These are phyloP conservation scores for Drosophila sordidula DNA, from an alignment of 2,888 invertebrate species.

Conservation along the genomic window DNA sequence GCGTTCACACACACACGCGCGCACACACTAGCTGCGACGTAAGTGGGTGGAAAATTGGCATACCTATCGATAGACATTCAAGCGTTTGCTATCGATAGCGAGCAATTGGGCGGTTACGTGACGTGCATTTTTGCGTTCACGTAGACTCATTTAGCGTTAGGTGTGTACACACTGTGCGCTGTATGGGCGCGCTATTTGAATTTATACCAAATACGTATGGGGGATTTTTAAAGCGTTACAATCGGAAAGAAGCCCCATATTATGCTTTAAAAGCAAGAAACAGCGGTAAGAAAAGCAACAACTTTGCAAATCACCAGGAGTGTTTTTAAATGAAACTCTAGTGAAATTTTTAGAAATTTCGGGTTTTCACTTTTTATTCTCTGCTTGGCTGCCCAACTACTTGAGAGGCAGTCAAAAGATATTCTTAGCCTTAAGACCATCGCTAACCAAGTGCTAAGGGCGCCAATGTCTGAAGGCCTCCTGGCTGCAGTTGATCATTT, in stretches of 20 bases:
- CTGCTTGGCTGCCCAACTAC: slow-evolving; percentile 2
- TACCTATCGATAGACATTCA: slow-evolving; percentile 20
- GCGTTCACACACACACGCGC: slow-evolving; percentile 52
- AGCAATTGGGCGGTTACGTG: neutral
- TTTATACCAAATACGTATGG: neutral
- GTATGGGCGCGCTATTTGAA: slow-evolving; percentile 16
- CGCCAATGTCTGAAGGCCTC: slow-evolving; percentile 49
- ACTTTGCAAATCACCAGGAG: too few relatives aligned
- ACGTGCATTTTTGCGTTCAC: neutral
- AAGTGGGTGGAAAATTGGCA: slow-evolving; percentile 22
- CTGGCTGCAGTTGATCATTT: slow-evolving; percentile 46
- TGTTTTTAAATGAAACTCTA: too few relatives aligned
- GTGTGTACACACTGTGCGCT: slow-evolving; percentile 28
- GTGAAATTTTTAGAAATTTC: neutral
- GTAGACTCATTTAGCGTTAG: neutral
- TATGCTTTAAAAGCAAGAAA: too few relatives aligned
- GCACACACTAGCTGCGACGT: slow-evolving; percentile 45
- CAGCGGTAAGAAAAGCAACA: too few relatives aligned
- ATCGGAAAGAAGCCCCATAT: neutral
- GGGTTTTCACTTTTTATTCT: neutral
- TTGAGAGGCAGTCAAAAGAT: slow-evolving; percentile 26
- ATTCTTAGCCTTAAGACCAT: slow-evolving; percentile 30
- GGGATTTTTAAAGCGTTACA: neutral
- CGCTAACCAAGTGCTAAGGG: slow-evolving; percentile 43
- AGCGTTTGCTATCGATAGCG: slow-evolving; percentile 13